Base-by-base conservation (phyloP, 2,797 vertebrate genomes). In the Brachyrhaphis roseni region DNA sequence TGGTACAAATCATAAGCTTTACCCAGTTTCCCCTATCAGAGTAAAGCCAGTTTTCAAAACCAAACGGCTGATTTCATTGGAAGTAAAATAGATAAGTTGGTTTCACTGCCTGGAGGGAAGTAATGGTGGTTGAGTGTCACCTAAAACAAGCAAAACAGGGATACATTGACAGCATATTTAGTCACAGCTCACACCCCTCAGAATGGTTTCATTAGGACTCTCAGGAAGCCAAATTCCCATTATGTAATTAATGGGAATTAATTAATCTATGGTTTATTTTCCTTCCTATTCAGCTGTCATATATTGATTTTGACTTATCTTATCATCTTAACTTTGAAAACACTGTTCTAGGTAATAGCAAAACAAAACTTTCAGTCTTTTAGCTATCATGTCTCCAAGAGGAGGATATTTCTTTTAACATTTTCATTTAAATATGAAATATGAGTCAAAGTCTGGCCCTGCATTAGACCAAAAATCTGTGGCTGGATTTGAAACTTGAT, bases 1-100 rank as follows among this genome's bases (percentile, higher is more conserved):
- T 86, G 70, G 59, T 76, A 49, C 49, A 84, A 78, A 23, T 51
- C 78, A 71, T 71, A 45, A 71, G 41, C 23, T 71, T 71, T n/a
- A 45, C 68, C 26, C 41, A 16, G 68, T 45, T 71, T 71, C 26
- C 11, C 39, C 41, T 45, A n/a, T 45, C 64, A 68, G 64, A 68
- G 8, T 41, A 13, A 45, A 15, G 26, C 1, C 39, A 6, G 41
- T 45, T 45, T 71, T 71, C 41, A 45, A n/a, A 71, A 71, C 41
- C 41, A 45, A 71, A 71, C 1, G 39, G 12, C 8, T 43, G 68
- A 71, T 71, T 71, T 45, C 5, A 68, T 26, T 68, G 43, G n/a
- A 45, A 71, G 41, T 7, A 28, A 71, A 71, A 5, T 28, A 71
- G 26, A 45, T 26, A 26, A n/a, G 36, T n/a, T 41, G 5, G 12